A percentile compares a stretch with the other conserved stretches of the same genome.
These are phyloP conservation scores for Operophtera brumata DNA, from an alignment of 2,888 invertebrate genomes.

Conservation along the genomic window DNA sequence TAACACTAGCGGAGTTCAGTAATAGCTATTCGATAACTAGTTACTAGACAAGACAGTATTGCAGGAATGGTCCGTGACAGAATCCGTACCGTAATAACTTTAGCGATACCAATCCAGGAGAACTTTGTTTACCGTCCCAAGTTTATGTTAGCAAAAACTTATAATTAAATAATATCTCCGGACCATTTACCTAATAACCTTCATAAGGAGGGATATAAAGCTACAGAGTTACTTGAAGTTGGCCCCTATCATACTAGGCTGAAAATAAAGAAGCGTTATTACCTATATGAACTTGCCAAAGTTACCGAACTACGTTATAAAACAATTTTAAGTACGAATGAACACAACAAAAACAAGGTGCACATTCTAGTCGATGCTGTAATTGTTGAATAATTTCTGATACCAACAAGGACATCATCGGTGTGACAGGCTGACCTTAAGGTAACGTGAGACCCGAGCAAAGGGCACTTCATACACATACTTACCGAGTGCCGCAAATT, in stretches of 20 bases:
- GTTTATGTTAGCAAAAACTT: conserved; percentile 27
- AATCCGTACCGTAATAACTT: conserved; percentile 46
- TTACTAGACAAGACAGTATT: conserved; percentile 47
- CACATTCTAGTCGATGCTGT: conserved; percentile 41
- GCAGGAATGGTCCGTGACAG: conserved; percentile 28
- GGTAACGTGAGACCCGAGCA: conserved; percentile 46
- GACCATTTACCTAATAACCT: conserved; percentile 12
- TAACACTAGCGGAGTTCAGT: neutral
- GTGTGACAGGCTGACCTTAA: conserved; percentile 56
- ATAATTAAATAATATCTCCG: conserved; percentile 21
- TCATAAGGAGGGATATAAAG: neutral
- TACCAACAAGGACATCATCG: conserved; percentile 45
- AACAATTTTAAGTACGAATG: neutral
- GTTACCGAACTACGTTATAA: too few species aligned
- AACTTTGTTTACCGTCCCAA: conserved; percentile 39
- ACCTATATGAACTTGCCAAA: too few species aligned
- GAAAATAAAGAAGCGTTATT: neutral
- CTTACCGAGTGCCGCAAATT: conserved; percentile 32
- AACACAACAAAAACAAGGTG: neutral
- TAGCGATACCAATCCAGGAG: conserved; percentile 41
- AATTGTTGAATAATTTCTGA: conserved; percentile 58
- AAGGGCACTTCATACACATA: conserved; percentile 32
- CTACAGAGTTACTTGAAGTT: too few species aligned
- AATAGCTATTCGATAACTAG: conserved; percentile 18
- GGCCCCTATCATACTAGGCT: neutral